Percentiles rank a stretch among this genome's conserved stretches.
These are phyloP conservation scores for Tylochromis polylepis DNA, from an alignment of 2,113 vertebrate species.

Conservation along the genomic window DNA sequence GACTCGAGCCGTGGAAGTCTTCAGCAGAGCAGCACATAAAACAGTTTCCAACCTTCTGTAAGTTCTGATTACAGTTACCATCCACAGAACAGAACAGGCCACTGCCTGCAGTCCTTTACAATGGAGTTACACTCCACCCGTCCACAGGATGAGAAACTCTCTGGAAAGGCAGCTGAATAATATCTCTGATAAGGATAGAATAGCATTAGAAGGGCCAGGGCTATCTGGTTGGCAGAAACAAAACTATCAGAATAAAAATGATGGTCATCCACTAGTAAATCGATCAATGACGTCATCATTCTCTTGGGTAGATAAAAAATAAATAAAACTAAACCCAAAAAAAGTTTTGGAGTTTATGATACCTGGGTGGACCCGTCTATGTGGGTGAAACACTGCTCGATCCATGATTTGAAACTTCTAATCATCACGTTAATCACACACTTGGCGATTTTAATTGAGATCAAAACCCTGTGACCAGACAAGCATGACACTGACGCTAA, in stretches of 20 bases:
- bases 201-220: neutral
- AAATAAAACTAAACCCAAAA: fast-evolving
- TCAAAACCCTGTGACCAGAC: neutral
- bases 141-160: neutral
- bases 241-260: neutral
- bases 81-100: too few species aligned
- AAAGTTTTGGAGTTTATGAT: fast-evolving
- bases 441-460: neutral
- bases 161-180: neutral
- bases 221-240: neutral
- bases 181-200: fast-evolving
- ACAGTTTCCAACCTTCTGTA: neutral
- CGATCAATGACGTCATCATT: fast-evolving
- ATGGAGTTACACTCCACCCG: neutral
- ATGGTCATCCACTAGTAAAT: neutral
- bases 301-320: neutral
- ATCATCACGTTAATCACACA: neutral
- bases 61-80: neutral
- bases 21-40: neutral
- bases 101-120: neutral
- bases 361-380: fast-evolving
- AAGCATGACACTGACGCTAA: neutral
- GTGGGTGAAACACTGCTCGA: neutral
- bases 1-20: too few species aligned
- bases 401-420: neutral